phyloP scores from a whole-genome alignment of 2,797 vertebrate genomes.

The Spinibarbus caldwelli region DNA sequence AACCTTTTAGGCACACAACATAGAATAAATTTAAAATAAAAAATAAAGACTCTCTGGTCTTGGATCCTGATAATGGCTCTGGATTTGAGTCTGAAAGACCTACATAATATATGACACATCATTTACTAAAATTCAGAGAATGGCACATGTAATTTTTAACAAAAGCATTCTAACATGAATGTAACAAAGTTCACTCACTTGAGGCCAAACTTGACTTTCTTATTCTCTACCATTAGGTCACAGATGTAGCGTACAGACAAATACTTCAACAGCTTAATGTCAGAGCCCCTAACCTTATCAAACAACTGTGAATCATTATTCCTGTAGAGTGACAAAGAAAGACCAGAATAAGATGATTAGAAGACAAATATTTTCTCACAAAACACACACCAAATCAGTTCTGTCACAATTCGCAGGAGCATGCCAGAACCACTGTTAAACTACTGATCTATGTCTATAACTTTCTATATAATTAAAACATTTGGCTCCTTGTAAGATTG shows the following conservation, averaged over 20 bases:
- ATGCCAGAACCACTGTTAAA: not conserved
- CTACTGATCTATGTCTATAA: not conserved
- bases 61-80: not conserved
- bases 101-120: not conserved
- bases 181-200: slow-evolving; percentile 83
- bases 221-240: slow-evolving; percentile 99
- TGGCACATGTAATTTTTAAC: not conserved
- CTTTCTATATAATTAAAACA: not conserved
- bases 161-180: slow-evolving; percentile 18
- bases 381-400: not conserved
- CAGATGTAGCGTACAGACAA: slow-evolving; percentile 96
- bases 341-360: not conserved
- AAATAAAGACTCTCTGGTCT: not conserved
- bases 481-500: not conserved
- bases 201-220: slow-evolving; percentile 99
- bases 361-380: not conserved
- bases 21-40: not conserved
- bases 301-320: slow-evolving; percentile 96
- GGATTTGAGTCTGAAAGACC: not conserved
- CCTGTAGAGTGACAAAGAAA: slow-evolving; percentile 67
- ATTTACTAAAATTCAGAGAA: not conserved
- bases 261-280: slow-evolving; percentile 96
- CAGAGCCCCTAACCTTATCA: slow-evolving; percentile 95
- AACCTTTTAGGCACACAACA: not conserved
- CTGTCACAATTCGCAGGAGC: not conserved